Evolutionary conservation across 2,888 invertebrate species (phyloP).

Genomic region (Parthenolecanium corni): DNA sequence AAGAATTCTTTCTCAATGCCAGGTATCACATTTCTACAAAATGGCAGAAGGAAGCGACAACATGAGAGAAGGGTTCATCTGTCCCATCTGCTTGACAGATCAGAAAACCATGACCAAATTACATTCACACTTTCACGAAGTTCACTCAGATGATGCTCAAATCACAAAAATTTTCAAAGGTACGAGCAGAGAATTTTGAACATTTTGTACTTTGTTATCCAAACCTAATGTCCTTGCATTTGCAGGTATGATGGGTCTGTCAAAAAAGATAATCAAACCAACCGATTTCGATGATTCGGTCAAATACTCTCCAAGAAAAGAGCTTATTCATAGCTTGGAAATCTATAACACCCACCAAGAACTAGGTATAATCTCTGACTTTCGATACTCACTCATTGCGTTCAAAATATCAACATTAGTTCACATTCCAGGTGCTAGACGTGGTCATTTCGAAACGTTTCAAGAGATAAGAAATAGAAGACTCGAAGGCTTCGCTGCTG

Average conservation of each 20-base stretch:
- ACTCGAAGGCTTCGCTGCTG: constrained; percentile 78
- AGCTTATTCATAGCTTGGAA: constrained; percentile 7
- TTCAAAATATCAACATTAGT: too few species aligned
- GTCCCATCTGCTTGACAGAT: constrained; percentile 88
- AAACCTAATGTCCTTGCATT: constrained; percentile 25
- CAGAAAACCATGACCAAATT: constrained; percentile 71
- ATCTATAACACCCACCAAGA: constrained; percentile 42
- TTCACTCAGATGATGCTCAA: constrained; percentile 78
- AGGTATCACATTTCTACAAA: too few species aligned
- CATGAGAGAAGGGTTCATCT: constrained; percentile 87
- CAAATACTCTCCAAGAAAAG: constrained; percentile 2
- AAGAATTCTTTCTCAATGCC: too few species aligned
- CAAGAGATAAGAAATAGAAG: constrained; percentile 53
- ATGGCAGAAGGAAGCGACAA: constrained; percentile 41
- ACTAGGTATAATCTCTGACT: constrained; percentile 41
- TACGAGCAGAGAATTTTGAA: constrained; percentile 33
- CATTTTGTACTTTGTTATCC: background rate
- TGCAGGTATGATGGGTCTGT: constrained; percentile 64
- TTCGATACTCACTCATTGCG: background rate
- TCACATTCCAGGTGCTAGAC: constrained; percentile 43
- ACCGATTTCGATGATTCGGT: constrained; percentile 44
- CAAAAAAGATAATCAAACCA: constrained; percentile 71
- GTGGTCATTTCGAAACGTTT: constrained; percentile 62
- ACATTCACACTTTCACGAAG: constrained; percentile 76
- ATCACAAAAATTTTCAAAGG: constrained; percentile 68